phyloP scores from a whole-genome alignment of 2,113 vertebrate species.

The Bombycilla garrulus region DNA sequence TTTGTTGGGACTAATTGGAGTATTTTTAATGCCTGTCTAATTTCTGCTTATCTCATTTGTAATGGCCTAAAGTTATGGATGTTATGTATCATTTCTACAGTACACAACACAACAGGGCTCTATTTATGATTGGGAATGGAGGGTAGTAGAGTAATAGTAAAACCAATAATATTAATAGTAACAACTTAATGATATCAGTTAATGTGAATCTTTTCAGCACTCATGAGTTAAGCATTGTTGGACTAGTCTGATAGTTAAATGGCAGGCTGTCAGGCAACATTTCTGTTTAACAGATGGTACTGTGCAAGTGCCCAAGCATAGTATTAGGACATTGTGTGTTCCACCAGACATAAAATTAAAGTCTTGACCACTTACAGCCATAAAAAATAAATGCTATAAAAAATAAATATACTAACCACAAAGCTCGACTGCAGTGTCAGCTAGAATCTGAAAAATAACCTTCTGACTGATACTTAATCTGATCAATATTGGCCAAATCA shows the following conservation, averaged over 20 bases:
- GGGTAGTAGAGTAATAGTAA: neutral
- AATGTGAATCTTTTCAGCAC: neutral
- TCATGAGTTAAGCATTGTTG: neutral
- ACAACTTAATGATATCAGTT: neutral
- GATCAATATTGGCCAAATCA: neutral
- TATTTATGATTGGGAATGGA: neutral
- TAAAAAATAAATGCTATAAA: neutral
- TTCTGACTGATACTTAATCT: neutral
- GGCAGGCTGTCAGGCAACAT: constrained; percentile 32
- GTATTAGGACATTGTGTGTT: neutral
- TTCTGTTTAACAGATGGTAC: constrained; percentile 35
- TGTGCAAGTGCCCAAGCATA: neutral
- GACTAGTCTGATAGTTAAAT: neutral
- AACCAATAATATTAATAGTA: neutral
- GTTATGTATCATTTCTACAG: neutral
- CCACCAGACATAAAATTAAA: constrained; percentile 2
- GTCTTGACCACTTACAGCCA: constrained; percentile 24
- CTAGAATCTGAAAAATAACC: neutral
- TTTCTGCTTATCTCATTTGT: neutral
- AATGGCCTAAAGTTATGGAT: neutral
- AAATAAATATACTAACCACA: neutral
- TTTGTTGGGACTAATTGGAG: neutral
- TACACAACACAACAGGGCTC: neutral
- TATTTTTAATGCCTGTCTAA: neutral
- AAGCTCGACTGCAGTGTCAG: neutral